A percentile compares a stretch with the other conserved stretches of the same genome.
phyloP scores from a whole-genome alignment of 1,140 invertebrate species.

The Tribolium castaneum region DNA sequence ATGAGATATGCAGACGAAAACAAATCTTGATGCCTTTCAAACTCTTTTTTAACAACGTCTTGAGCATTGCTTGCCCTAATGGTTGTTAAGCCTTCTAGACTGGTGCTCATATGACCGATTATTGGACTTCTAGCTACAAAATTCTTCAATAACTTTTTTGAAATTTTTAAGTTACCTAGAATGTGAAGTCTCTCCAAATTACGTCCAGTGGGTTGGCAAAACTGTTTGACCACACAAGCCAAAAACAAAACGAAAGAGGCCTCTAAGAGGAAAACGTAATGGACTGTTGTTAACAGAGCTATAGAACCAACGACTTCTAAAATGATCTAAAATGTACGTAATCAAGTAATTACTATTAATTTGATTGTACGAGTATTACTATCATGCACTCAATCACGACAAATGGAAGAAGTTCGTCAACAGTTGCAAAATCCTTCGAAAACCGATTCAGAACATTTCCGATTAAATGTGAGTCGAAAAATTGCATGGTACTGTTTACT shows the following conservation, averaged over 20 bases:
- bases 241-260: neutral
- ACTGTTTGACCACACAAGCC: neutral
- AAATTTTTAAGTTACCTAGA: neutral
- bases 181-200: conserved; percentile 11
- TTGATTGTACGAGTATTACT: conserved; percentile 14
- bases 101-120: conserved; percentile 85
- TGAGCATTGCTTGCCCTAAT: conserved; percentile 86
- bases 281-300: conserved; percentile 3
- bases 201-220: neutral
- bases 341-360: conserved; percentile 5
- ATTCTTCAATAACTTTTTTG: neutral
- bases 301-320: conserved; percentile 32
- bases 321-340: conserved; percentile 38
- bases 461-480: conserved; percentile 71
- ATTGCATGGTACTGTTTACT: conserved; percentile 71
- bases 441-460: conserved; percentile 72
- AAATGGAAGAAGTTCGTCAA: conserved; percentile 74
- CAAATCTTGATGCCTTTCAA: conserved; percentile 80
- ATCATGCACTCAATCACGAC: conserved; percentile 62
- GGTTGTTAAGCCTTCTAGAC: conserved; percentile 87
- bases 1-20: conserved; percentile 74
- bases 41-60: conserved; percentile 79
- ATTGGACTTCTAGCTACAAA: conserved; percentile 69
- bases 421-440: conserved; percentile 72
- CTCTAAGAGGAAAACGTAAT: conserved; percentile 22